These are phyloP conservation scores for Phainopepla nitens DNA, from an alignment of 2,113 vertebrate species.

Conservation along the genomic window DNA sequence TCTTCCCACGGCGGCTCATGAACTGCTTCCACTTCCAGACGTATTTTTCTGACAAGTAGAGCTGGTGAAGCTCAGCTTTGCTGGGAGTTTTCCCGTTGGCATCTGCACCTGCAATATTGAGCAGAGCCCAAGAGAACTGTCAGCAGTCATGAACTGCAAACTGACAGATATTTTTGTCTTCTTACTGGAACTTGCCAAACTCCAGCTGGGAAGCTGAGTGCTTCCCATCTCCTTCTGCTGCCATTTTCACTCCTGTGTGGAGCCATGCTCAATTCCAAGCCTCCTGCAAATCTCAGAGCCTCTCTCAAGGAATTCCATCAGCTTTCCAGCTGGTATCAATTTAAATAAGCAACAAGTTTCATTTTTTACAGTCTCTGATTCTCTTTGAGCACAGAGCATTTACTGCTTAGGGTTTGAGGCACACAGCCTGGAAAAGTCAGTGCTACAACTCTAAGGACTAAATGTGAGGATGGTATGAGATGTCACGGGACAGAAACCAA, in stretches of 20 bases:
- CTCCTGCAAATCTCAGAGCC: background rate
- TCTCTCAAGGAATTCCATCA: background rate
- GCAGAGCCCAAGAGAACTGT: background rate
- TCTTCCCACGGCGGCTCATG: slow-evolving; percentile 83
- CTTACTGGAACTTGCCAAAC: background rate
- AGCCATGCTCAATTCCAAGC: background rate
- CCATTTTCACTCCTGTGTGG: background rate
- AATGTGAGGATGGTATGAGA: background rate
- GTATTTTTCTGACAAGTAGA: slow-evolving; percentile 94
- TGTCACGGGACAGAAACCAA: background rate
- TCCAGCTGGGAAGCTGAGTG: background rate
- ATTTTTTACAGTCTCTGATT: background rate
- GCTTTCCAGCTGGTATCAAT: background rate
- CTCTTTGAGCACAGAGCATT: background rate
- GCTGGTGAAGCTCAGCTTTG: slow-evolving; percentile 85
- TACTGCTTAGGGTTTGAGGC: background rate
- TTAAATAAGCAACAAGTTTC: background rate
- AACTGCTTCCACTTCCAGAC: slow-evolving; percentile 98
- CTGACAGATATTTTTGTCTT: background rate
- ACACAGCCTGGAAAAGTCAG: background rate
- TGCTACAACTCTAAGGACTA: background rate
- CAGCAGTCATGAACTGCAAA: background rate
- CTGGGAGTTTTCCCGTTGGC: slow-evolving; percentile 81
- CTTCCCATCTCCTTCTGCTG: background rate
- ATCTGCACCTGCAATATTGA: slow-evolving; percentile 71